A percentile compares a stretch with the other conserved stretches of the same genome.
Conservation (phyloP, 2,888 invertebrate species). For the Lepas anatifera region DNA sequence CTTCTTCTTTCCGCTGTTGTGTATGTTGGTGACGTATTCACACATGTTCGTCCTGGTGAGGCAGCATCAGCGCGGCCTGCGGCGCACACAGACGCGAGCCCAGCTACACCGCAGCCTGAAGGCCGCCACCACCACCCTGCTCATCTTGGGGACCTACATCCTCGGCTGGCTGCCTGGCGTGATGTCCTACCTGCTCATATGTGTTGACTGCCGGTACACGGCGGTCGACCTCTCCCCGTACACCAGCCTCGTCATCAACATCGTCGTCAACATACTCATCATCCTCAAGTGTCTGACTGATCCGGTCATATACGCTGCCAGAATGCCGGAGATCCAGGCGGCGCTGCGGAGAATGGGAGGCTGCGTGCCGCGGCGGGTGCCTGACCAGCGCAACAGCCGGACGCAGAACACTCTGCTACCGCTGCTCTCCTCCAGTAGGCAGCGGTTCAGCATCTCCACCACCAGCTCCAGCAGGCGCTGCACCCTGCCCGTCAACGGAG, state of each 20-base stretch:
- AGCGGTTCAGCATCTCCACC: background rate
- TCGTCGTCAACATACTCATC: slow-evolving; percentile 42
- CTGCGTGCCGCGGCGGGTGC: background rate
- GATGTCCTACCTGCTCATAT: slow-evolving; percentile 44
- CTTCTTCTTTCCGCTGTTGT: slow-evolving; percentile 44
- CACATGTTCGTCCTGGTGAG: slow-evolving; percentile 47
- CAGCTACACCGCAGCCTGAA: slow-evolving; percentile 13
- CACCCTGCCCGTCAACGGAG: background rate
- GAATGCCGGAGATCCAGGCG: slow-evolving; percentile 52
- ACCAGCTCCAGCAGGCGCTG: background rate
- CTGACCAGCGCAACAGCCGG: background rate
- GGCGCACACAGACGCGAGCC: background rate
- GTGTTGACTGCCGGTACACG: slow-evolving; percentile 38
- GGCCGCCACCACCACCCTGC: slow-evolving; percentile 46
- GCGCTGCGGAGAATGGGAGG: background rate
- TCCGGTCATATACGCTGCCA: slow-evolving; percentile 51
- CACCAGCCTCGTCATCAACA: slow-evolving; percentile 25
- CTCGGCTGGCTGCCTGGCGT: slow-evolving; percentile 51
- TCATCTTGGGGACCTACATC: slow-evolving; percentile 47
- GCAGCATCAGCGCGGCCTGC: slow-evolving; percentile 36
- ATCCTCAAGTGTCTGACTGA: slow-evolving; percentile 45
- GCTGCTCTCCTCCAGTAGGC: background rate
- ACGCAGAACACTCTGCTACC: background rate
- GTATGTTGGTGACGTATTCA: slow-evolving; percentile 47
- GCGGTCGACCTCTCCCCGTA: slow-evolving; percentile 24